Base-by-base conservation (phyloP, 1,140 invertebrate species). In the Stegodyphus dumicola region DNA sequence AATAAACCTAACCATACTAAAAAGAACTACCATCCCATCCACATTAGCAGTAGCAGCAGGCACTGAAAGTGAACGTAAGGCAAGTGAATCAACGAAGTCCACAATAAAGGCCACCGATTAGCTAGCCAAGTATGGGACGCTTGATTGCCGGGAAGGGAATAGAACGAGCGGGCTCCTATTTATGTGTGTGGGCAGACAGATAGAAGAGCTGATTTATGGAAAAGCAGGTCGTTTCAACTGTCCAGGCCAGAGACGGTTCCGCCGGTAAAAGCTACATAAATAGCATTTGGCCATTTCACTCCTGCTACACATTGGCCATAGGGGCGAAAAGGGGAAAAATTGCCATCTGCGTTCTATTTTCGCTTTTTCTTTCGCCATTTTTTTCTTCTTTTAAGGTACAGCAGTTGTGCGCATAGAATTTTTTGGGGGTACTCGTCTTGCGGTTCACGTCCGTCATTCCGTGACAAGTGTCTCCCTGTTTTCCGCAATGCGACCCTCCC, bases 401-500 rank as follows among this genome's bases (percentile, higher is more conserved):
- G 69, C 13, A 52, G 52, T n/a, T 48, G 17, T 60, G 74, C 51
- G 73, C 81, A 74, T 73, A 53, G 79, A 81, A 74, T 74, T 81
- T 81, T 70, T 81, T 60, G 56, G 51, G 48, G 77, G 66, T 51
- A 75, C 80, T 83, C 73, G 51, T 76, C 81, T 85, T 85, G 81
- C 81, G 73, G 81, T 85, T 85, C 81, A 85, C 81, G 81, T 85
- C 51, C 81, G 81, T 85, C 81, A 85, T 85, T 77, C 65, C 81
- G 17, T 77, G 81, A 85, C 81, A 85, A 85, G 81, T 85, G 81
- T 85, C 81, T 76, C 81, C 71, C 81, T 70, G 74, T 85, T 85
- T 76, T 77, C 52, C 66, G 64, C 74, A 80, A 15, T 60, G 70
- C 65, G 11, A n/a, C n/a, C 10, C 65, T 67, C 17, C 53, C 15